These are phyloP conservation scores for Sinonovacula constricta DNA, from an alignment of 1,140 invertebrate species.

Conservation along the genomic window DNA sequence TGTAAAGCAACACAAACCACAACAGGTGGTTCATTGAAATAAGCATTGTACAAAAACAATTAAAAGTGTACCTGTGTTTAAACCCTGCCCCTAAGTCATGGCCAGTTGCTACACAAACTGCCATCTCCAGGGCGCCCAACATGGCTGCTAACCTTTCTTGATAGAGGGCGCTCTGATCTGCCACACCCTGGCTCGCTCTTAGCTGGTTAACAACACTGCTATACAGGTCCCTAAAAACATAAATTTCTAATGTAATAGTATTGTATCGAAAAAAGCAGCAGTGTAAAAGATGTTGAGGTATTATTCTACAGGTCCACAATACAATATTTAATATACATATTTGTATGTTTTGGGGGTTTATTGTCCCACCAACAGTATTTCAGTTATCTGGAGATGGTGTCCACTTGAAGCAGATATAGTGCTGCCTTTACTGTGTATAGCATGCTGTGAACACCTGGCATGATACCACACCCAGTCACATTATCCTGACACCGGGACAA, in stretches of 20 bases:
- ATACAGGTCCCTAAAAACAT: conserved; percentile 72
- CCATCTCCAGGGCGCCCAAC: conserved; percentile 67
- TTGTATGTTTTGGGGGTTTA: too few relatives aligned
- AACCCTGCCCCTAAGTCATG: background rate
- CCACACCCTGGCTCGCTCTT: conserved; percentile 10
- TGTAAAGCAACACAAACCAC: background rate
- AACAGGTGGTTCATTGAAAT: background rate
- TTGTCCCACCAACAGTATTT: too few relatives aligned
- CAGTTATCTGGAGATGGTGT: too few relatives aligned
- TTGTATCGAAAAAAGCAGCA: too few relatives aligned
- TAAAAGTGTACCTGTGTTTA: conserved; percentile 29
- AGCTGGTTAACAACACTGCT: conserved; percentile 74
- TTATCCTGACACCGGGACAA: too few relatives aligned
- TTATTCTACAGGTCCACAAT: background rate
- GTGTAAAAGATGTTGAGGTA: too few relatives aligned
- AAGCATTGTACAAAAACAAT: background rate
- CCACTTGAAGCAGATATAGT: too few relatives aligned
- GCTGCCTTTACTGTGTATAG: too few relatives aligned
- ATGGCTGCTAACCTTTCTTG: conserved; percentile 72
- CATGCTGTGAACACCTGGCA: too few relatives aligned
- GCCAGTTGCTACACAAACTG: conserved; percentile 52
- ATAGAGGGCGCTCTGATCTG: conserved; percentile 46
- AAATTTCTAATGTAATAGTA: background rate
- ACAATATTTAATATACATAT: background rate
- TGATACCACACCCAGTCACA: too few relatives aligned